Conservation (phyloP, 2,113 vertebrate species). For the Varanus komodoensis region DNA sequence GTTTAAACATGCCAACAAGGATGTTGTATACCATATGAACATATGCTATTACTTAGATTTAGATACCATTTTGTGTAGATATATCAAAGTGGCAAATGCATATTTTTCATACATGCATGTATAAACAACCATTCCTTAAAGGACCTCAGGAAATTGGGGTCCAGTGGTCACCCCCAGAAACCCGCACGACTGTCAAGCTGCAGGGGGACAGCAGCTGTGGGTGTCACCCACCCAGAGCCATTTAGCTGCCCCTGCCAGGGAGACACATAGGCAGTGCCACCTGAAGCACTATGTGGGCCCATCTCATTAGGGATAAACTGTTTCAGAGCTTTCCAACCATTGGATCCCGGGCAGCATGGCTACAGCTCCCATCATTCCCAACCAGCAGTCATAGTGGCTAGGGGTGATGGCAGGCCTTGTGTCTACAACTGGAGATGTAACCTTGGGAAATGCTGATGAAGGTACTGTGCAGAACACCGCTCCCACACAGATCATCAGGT, state of each 20-base stretch:
- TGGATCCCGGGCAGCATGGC: not conserved
- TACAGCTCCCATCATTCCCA: not conserved
- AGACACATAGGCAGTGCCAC: not conserved
- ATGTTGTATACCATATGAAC: too few relatives aligned
- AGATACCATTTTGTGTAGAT: too few relatives aligned
- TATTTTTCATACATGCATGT: too few relatives aligned
- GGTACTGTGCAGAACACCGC: not conserved
- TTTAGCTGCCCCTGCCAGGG: not conserved
- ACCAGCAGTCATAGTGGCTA: not conserved
- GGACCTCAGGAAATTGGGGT: constrained; percentile 48
- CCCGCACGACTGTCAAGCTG: constrained; percentile 18
- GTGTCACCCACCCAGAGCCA: not conserved
- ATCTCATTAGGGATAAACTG: not conserved
- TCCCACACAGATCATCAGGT: too few relatives aligned
- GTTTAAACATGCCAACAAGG: too few relatives aligned
- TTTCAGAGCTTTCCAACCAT: not conserved
- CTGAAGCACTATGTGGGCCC: not conserved
- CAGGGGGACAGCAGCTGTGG: constrained; percentile 9
- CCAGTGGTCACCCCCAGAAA: constrained; percentile 31
- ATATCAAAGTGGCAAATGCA: too few relatives aligned
- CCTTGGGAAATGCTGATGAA: not conserved
- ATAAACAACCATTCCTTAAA: constrained; percentile 55
- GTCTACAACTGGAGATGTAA: not conserved
- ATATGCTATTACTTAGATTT: too few relatives aligned
- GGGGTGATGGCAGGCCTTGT: not conserved